Base-by-base conservation (phyloP, 2,113 vertebrate species). In the Callionymus lyra region DNA sequence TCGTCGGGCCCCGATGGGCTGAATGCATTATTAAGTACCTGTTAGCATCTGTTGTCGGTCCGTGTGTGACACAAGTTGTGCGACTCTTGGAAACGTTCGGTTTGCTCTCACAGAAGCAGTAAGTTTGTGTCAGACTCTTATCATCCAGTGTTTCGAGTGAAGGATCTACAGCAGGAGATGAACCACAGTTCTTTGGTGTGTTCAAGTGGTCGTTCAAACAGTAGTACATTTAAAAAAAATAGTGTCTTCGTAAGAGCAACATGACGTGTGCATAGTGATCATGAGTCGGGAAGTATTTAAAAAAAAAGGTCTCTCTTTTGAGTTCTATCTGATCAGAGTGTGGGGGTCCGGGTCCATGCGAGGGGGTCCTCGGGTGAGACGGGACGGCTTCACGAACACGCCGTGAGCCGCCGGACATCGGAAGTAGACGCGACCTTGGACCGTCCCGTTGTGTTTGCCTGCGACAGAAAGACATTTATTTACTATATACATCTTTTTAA, bases 371-470 rank as follows among this genome's bases (percentile, higher is more conserved):
- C 81, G 86, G 56, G 79, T 82, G 50, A 89, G 86, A 50, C 80
- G 79, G 34, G 80, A 81, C 0, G 87, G 91, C 49, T 87, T 86
- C 51, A 89, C 90, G 6, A 89, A 90, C 58, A 90, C 57, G 0
- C 89, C 81, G 0, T 87, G 88, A 17, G 81, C 82, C 0, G 85
- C 85, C n/a, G 85, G 80, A 56, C 85, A 88, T 50, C 82, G 85
- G 84, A 90, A 85, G 43, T 87, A 89, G 48, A 85, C 82, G 65
- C 83, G 82, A 14, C 86, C 89, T 79, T 87, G 88, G 52, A 97
- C 89, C 16, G 85, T 83, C 50, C 83, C 85, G 5, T 87, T 74
- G 21, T 87, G 89, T 65, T 89, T 87, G 61, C 95, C 94, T 98
- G 62, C 21, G 21, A 27, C 21, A 27, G 21, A 27, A 8, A 27